These are phyloP conservation scores for Pristis pectinata DNA, from an alignment of 2,797 vertebrate genomes.

Conservation along the genomic window DNA sequence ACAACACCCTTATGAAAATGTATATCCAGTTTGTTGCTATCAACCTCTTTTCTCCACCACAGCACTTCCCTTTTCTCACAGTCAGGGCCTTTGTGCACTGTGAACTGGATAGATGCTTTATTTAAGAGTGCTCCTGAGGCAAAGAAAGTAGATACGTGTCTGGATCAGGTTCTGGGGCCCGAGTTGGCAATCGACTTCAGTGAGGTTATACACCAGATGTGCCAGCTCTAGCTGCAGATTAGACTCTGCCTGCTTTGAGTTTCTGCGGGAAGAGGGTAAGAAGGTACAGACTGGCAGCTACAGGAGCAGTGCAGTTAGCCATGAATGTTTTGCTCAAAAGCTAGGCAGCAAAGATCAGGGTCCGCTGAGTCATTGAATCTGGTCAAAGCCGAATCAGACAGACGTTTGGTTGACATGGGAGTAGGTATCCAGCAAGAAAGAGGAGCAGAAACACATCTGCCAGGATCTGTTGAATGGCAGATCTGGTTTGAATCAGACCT, in stretches of 20 bases:
- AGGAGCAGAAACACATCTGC: too few relatives aligned
- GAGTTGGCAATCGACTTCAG: background rate
- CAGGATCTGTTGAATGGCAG: too few relatives aligned
- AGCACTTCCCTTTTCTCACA: background rate
- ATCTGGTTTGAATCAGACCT: too few relatives aligned
- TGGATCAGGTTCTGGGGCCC: background rate
- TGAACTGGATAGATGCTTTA: background rate
- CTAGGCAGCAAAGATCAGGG: too few relatives aligned
- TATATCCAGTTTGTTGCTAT: background rate
- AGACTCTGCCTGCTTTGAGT: background rate
- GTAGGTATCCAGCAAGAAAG: too few relatives aligned
- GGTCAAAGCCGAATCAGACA: too few relatives aligned
- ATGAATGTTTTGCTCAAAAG: background rate
- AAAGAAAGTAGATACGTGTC: background rate
- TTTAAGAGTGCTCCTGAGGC: background rate
- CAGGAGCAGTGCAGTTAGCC: background rate
- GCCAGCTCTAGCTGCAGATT: background rate
- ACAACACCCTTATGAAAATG: background rate
- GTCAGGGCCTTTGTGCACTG: background rate
- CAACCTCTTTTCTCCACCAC: background rate
- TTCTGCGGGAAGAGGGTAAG: background rate
- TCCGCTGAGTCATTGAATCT: too few relatives aligned
- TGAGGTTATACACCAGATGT: background rate
- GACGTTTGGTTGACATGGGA: too few relatives aligned
- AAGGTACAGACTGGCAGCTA: background rate